Percentiles rank a stretch among this genome's conserved stretches.
Conservation (phyloP, 2,113 vertebrate genomes). For the Todiramphus chloris region DNA sequence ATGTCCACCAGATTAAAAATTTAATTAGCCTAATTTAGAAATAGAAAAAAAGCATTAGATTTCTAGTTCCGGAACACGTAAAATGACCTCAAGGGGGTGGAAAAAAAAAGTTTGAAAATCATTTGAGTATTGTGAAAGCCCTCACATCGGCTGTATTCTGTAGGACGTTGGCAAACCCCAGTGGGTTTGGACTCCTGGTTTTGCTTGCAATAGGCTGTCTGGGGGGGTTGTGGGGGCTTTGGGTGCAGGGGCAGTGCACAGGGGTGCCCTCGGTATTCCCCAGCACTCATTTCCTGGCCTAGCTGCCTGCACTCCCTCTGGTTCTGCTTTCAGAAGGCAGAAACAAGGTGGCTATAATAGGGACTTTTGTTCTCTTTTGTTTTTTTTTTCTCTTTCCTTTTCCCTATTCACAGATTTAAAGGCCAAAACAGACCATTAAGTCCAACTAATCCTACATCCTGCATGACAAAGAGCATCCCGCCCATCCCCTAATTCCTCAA, state of each 20-base stretch:
- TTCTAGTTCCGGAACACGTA: slow-evolving; percentile 16
- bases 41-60: background rate
- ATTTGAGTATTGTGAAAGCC: background rate
- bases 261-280: background rate
- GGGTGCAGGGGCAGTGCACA: background rate
- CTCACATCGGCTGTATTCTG: background rate
- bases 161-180: background rate
- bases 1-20: slow-evolving; percentile 42
- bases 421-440: slow-evolving; percentile 11
- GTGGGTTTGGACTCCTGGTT: background rate
- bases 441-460: slow-evolving; percentile 32
- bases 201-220: background rate
- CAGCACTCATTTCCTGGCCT: background rate
- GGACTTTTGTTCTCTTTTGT: background rate
- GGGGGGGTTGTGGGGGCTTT: background rate
- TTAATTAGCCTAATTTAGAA: slow-evolving; percentile 56
- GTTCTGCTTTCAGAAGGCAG: background rate
- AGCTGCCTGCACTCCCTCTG: background rate
- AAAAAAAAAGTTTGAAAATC: background rate
- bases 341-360: background rate
- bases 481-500: slow-evolving; percentile 5
- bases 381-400: background rate
- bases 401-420: slow-evolving; percentile 4
- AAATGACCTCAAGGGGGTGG: background rate
- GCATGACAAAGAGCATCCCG: background rate